A percentile compares a stretch with the other conserved stretches of the same genome.
These are phyloP conservation scores for Caenorhabditis tropicalis DNA, from an alignment of 1,140 invertebrate genomes.

Conservation along the genomic window DNA sequence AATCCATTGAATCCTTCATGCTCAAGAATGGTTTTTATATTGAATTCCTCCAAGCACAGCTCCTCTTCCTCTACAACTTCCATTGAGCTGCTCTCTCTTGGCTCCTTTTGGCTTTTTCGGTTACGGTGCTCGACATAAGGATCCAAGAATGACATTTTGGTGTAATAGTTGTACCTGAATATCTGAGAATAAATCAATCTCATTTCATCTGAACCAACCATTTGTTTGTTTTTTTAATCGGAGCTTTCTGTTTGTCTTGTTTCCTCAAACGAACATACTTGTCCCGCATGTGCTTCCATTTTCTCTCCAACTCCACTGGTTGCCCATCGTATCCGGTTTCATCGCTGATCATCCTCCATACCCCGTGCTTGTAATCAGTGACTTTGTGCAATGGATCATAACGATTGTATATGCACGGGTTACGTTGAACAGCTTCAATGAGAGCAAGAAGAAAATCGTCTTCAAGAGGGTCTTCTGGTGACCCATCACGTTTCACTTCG, in stretches of 20 bases:
- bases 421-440: neutral
- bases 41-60: neutral
- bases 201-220: neutral
- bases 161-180: slow-evolving; percentile 42
- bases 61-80: neutral
- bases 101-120: slow-evolving; percentile 2
- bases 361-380: slow-evolving; percentile 38
- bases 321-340: slow-evolving; percentile 39
- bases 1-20: neutral
- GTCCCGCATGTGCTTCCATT: slow-evolving; percentile 48
- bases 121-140: slow-evolving; percentile 50
- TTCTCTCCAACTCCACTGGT: slow-evolving; percentile 48
- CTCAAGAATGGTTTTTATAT: neutral
- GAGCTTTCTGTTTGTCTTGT: slow-evolving; percentile 39
- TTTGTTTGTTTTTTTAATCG: slow-evolving; percentile 31
- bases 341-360: slow-evolving; percentile 42
- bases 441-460: neutral
- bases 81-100: neutral
- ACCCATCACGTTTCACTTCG: neutral
- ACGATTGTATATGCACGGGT: slow-evolving; percentile 21
- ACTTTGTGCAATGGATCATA: slow-evolving; percentile 49
- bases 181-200: too few relatives aligned
- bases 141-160: slow-evolving; percentile 51
- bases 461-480: neutral
- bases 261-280: slow-evolving; percentile 23